Conservation (phyloP, 2,113 vertebrate species). For the Lutjanus erythropterus region DNA sequence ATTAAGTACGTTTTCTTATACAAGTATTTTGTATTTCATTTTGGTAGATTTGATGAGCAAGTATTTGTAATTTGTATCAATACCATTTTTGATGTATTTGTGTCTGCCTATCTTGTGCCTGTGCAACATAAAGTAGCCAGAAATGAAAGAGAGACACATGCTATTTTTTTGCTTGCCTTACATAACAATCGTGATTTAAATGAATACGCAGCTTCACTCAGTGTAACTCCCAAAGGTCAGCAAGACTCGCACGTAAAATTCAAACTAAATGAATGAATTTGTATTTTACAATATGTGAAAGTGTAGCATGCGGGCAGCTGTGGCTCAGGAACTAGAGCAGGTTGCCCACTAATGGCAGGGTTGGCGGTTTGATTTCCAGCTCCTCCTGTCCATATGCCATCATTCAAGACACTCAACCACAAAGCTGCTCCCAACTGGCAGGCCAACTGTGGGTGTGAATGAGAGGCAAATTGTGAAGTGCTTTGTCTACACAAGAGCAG, state of each 20-base stretch:
- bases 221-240: not conserved
- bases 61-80: too few relatives aligned
- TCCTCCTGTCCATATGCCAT: not conserved
- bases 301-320: too few relatives aligned
- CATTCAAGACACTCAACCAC: not conserved
- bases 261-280: not conserved
- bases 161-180: not conserved
- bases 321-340: too few relatives aligned
- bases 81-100: too few relatives aligned
- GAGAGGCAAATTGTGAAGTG: not conserved
- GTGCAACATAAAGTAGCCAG: conserved; percentile 7
- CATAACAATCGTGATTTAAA: not conserved
- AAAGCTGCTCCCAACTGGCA: too few relatives aligned
- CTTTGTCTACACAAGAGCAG: not conserved
- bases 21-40: too few relatives aligned
- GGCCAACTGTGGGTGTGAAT: not conserved
- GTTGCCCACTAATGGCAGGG: not conserved
- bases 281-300: not conserved
- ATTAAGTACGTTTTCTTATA: too few relatives aligned
- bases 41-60: too few relatives aligned
- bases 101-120: too few relatives aligned
- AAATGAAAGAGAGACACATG: conserved; percentile 9
- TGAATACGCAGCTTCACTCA: not conserved
- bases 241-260: not conserved
- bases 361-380: not conserved